These are phyloP conservation scores for Phrynosoma blainvillii DNA, from an alignment of 2,113 vertebrate genomes.

Conservation along the genomic window DNA sequence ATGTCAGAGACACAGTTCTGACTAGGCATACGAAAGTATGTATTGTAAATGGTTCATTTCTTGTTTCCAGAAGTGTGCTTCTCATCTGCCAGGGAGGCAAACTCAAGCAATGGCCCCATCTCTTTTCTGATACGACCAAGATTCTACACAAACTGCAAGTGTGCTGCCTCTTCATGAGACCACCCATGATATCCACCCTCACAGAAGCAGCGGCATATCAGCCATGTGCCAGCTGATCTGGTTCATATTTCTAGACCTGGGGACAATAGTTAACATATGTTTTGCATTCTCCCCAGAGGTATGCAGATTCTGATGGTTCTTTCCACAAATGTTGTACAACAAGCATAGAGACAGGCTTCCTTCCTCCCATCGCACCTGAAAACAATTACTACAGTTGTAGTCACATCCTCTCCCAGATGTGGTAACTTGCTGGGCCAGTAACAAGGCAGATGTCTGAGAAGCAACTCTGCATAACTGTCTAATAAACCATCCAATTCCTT, in stretches of 20 bases:
- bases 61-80: not conserved
- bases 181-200: not conserved
- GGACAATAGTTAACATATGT: slow-evolving; percentile 18
- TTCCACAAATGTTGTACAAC: slow-evolving; percentile 11
- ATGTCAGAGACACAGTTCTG: no score
- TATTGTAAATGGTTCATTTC: not conserved
- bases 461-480: not conserved
- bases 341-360: not conserved
- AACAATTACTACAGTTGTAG: not conserved
- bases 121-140: not conserved
- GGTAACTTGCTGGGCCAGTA: not conserved
- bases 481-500: no score
- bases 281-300: slow-evolving; percentile 8
- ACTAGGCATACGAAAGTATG: not conserved
- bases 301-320: slow-evolving; percentile 5
- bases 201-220: not conserved
- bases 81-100: not conserved
- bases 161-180: not conserved
- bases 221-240: not conserved
- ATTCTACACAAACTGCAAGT: not conserved
- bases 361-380: not conserved
- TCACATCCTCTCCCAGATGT: not conserved
- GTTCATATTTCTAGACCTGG: not conserved
- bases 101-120: not conserved
- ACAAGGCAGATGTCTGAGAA: not conserved